Evolutionary conservation across 2,113 vertebrate genomes (phyloP).

Genomic region (Lepus europaeus): DNA sequence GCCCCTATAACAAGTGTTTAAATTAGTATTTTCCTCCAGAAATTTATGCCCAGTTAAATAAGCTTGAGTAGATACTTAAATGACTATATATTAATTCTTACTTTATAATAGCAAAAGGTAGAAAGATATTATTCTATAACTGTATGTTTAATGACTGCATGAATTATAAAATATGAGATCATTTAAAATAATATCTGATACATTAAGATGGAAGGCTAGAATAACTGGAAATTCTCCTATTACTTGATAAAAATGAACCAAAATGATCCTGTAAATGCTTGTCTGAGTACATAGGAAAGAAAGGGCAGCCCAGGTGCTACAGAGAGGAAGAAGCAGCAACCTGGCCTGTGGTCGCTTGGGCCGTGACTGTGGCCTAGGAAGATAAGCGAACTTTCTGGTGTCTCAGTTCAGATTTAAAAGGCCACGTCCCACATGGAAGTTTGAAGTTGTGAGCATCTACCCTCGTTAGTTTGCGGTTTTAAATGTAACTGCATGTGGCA

Average conservation of each 20-base stretch:
- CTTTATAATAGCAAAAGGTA: neutral
- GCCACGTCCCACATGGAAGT: neutral
- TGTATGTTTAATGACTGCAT: neutral
- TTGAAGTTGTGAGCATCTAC: neutral
- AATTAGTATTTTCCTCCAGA: neutral
- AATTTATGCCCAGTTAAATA: neutral
- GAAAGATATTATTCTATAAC: neutral
- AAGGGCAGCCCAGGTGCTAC: rapidly evolving
- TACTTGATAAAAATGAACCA: neutral
- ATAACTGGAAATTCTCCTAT: neutral
- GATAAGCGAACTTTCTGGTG: neutral
- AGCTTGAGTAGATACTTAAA: neutral
- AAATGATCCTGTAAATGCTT: neutral
- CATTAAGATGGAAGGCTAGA: neutral
- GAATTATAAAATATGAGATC: neutral
- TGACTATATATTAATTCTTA: neutral
- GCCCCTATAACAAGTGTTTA: neutral
- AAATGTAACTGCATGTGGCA: neutral
- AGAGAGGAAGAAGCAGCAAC: neutral
- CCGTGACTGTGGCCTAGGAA: neutral
- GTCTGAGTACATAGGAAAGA: neutral
- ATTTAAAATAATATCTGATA: neutral
- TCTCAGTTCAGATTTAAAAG: neutral
- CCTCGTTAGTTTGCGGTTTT: neutral
- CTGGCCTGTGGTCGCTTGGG: no score